These are phyloP conservation scores for Trachythela sp. DNA, from an alignment of 64 coral and sea anemone species.

Conservation along the genomic window DNA sequence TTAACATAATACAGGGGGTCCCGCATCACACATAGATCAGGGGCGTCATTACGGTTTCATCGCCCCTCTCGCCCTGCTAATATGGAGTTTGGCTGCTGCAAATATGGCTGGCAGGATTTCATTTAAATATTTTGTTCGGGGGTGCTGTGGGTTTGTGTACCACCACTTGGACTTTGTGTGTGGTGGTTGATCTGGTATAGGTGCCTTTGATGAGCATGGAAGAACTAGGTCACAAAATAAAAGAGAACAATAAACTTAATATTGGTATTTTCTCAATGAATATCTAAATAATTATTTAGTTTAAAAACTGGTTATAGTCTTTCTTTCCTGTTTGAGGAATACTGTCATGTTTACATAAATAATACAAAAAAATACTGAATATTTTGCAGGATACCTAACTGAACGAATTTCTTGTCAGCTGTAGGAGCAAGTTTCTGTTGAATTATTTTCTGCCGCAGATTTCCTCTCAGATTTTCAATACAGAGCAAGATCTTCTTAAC, in stretches of 20 bases:
- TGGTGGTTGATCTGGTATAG: conserved; percentile 33
- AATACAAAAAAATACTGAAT: too few relatives aligned
- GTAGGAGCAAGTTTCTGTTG: conserved; percentile 1
- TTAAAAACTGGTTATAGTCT: not conserved
- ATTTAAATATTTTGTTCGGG: conserved; percentile 44
- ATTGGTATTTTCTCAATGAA: not conserved
- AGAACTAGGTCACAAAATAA: conserved; percentile 32
- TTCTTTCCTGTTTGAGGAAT: not conserved
- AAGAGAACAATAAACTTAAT: not conserved
- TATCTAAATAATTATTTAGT: not conserved
- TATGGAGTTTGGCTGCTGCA: conserved; percentile 29
- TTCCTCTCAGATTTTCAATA: conserved; percentile 21
- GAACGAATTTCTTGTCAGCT: not conserved
- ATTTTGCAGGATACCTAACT: conserved; percentile 20
- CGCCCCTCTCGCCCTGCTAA: not conserved
- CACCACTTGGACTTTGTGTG: conserved; percentile 44
- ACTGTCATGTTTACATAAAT: not conserved
- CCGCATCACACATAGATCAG: too few relatives aligned
- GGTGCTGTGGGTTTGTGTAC: conserved; percentile 39
- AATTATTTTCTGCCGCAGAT: conserved; percentile 15
- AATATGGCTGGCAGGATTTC: conserved; percentile 45
- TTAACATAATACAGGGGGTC: too few relatives aligned
- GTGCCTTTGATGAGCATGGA: conserved; percentile 37
- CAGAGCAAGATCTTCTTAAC: conserved; percentile 38
- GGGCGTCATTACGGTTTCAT: too few relatives aligned